These are phyloP conservation scores for Dipodomys stephensi DNA, from an alignment of 2,113 vertebrate species.

Conservation along the genomic window DNA sequence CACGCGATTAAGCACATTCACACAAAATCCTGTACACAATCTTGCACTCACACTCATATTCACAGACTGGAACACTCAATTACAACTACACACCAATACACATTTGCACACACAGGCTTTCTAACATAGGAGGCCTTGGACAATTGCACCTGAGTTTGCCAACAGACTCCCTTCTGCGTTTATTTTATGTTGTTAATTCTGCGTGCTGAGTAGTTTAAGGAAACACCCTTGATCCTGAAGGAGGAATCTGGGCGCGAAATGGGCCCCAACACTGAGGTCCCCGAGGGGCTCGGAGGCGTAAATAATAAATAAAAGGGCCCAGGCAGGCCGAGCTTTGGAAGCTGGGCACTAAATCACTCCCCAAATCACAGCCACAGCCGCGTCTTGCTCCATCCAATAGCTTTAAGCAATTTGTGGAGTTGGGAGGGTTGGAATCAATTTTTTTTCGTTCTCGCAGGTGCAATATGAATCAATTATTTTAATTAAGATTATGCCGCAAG, in stretches of 20 bases:
- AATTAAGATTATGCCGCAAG: slow-evolving; percentile 91
- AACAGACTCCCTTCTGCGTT: background rate
- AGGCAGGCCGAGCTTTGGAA: slow-evolving; percentile 49
- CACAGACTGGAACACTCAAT: background rate
- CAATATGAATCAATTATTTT: slow-evolving; percentile 94
- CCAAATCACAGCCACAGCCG: slow-evolving; percentile 81
- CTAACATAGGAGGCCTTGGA: background rate
- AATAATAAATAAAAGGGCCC: slow-evolving; percentile 74
- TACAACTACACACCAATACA: background rate
- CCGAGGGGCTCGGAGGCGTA: background rate
- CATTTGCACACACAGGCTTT: background rate
- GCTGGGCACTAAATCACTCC: slow-evolving; percentile 86
- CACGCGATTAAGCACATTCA: background rate
- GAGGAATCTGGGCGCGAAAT: background rate
- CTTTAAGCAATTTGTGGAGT: slow-evolving; percentile 85
- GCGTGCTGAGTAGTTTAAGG: background rate
- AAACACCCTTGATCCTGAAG: background rate
- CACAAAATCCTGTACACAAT: background rate
- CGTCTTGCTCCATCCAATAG: slow-evolving; percentile 83
- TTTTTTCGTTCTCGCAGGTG: slow-evolving; percentile 89
- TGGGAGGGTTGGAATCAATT: slow-evolving; percentile 83
- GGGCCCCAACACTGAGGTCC: background rate
- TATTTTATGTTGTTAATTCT: slow-evolving; percentile 33
- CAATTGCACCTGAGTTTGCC: background rate
- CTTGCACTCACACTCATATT: background rate